Conservation (phyloP, 2,113 vertebrate species). For the Chloroceryle aenea region DNA sequence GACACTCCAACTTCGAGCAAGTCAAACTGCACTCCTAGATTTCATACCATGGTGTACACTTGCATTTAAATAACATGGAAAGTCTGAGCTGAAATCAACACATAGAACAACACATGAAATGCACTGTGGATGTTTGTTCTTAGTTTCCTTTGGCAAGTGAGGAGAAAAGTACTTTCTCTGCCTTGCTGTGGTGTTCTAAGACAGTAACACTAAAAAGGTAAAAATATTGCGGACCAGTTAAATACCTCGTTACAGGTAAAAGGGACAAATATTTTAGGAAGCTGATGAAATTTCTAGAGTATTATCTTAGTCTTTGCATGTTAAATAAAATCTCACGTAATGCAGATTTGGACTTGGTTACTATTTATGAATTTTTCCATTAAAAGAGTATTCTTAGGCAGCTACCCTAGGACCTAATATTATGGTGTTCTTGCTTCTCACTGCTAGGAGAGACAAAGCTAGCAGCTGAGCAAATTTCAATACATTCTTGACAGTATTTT, state of each 20-base stretch:
- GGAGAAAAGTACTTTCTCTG: not conserved
- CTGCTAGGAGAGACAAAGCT: not conserved
- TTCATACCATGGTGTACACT: not conserved
- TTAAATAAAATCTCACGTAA: not conserved
- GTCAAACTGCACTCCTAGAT: not conserved
- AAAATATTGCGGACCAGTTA: not conserved
- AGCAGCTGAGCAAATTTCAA: not conserved
- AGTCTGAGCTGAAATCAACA: not conserved
- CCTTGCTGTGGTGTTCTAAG: not conserved
- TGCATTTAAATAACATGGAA: not conserved
- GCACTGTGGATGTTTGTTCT: not conserved
- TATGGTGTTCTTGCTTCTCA: not conserved
- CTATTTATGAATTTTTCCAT: not conserved
- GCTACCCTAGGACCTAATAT: not conserved
- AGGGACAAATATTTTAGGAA: not conserved
- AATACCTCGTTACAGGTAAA: not conserved
- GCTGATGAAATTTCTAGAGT: not conserved
- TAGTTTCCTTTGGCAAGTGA: not conserved
- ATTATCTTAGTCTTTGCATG: not conserved
- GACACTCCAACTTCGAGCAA: not conserved
- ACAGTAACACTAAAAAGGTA: not conserved
- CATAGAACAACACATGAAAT: not conserved
- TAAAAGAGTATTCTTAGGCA: not conserved
- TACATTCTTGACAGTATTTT: not conserved
- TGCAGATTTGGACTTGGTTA: not conserved